These are phyloP conservation scores for Acromyrmex charruanus DNA, from an alignment of 1,140 invertebrate species.

Conservation along the genomic window DNA sequence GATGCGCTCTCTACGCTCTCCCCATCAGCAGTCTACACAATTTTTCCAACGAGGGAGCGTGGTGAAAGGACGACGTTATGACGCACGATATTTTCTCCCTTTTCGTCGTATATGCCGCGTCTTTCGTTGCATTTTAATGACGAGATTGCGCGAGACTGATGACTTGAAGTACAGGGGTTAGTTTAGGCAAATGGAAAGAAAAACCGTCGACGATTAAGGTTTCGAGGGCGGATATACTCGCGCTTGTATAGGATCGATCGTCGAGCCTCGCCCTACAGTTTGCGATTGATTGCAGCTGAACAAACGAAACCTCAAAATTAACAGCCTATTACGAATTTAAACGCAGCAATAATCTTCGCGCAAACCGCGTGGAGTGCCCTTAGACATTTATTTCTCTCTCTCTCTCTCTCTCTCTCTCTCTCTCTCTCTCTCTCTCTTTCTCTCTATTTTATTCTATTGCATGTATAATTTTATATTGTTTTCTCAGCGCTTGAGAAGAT, in stretches of 20 bases:
- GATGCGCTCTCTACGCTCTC: constrained; percentile 8
- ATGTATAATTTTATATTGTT: too few species aligned
- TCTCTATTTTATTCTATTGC: neutral
- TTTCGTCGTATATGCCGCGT: constrained; percentile 29
- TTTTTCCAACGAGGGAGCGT: constrained; percentile 58
- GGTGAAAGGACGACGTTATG: neutral
- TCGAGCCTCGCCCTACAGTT: constrained; percentile 37
- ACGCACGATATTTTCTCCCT: constrained; percentile 4
- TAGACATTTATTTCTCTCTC: neutral
- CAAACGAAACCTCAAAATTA: constrained; percentile 81
- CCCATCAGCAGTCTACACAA: constrained; percentile 54
- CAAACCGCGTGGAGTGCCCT: constrained; percentile 22
- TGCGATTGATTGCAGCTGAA: constrained; percentile 79
- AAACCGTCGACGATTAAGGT: constrained; percentile 63
- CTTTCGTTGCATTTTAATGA: constrained; percentile 70
- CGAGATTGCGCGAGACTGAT: constrained; percentile 66
- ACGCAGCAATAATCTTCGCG: constrained; percentile 74
- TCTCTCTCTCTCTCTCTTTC: neutral
- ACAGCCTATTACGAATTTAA: constrained; percentile 79
- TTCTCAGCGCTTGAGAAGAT: too few species aligned
- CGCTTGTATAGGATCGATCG: constrained; percentile 20
- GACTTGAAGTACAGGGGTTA: constrained; percentile 62
- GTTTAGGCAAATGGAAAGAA: constrained; percentile 57
- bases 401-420: too few species aligned
- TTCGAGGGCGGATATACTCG: constrained; percentile 25